Percentiles rank a stretch among this genome's conserved stretches.
These are phyloP conservation scores for Acrossocheilus fasciatus DNA, from an alignment of 2,797 vertebrate genomes.

Conservation along the genomic window DNA sequence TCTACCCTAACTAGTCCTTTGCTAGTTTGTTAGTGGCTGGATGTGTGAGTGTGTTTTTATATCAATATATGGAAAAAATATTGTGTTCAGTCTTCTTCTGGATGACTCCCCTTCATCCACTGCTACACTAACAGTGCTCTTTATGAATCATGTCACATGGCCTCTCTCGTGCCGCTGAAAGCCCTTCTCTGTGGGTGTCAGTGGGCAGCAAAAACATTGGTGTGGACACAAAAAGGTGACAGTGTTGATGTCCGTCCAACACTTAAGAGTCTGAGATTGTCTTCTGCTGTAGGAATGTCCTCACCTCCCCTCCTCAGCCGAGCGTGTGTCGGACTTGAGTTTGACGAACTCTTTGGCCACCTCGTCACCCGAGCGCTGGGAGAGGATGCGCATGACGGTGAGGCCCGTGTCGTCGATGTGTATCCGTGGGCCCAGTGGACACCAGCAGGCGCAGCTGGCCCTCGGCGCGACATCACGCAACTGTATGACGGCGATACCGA, in stretches of 20 bases:
- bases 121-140: background rate
- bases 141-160: background rate
- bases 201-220: background rate
- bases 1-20: background rate
- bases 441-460: slow-evolving; percentile 96
- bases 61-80: background rate
- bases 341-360: slow-evolving; percentile 97
- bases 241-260: background rate
- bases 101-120: background rate
- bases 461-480: slow-evolving; percentile 88
- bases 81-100: background rate
- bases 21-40: background rate
- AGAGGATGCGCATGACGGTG: slow-evolving; percentile 94
- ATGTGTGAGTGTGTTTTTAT: background rate
- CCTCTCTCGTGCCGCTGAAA: background rate
- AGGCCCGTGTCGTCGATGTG: slow-evolving; percentile 96
- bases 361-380: slow-evolving; percentile 94
- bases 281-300: background rate
- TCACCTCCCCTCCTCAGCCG: slow-evolving; percentile 92
- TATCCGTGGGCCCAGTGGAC: slow-evolving; percentile 88
- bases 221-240: background rate
- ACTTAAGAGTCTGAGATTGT: background rate
- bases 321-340: slow-evolving; percentile 94
- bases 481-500: slow-evolving; percentile 91
- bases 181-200: background rate